A percentile compares a stretch with the other conserved stretches of the same genome.
Evolutionary conservation across 2,888 invertebrate genomes (phyloP).

Genomic region (Thera obeliscata): DNA sequence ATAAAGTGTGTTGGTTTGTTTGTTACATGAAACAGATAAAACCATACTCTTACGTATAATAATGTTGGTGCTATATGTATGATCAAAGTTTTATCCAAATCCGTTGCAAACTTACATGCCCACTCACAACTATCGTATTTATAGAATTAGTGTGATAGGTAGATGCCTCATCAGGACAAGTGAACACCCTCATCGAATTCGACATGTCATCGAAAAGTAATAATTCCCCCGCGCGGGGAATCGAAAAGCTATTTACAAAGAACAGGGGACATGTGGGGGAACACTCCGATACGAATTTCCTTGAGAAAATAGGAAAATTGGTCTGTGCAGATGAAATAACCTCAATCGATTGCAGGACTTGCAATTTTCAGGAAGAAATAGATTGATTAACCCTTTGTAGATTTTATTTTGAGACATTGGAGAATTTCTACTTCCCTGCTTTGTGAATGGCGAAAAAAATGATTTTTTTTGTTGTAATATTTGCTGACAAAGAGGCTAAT

Average conservation of each 20-base stretch:
- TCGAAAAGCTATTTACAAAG: slow-evolving; percentile 78
- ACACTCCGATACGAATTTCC: slow-evolving; percentile 49
- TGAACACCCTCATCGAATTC: slow-evolving; percentile 69
- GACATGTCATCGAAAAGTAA: slow-evolving; percentile 82
- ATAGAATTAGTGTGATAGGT: slow-evolving; percentile 2
- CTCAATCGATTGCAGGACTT: slow-evolving; percentile 36
- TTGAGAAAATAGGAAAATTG: slow-evolving; percentile 62
- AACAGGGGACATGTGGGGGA: slow-evolving; percentile 56
- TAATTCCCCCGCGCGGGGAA: slow-evolving; percentile 69
- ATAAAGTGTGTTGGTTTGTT: no score
- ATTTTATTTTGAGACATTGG: background rate
- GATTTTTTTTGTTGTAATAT: background rate
- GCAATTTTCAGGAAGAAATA: background rate
- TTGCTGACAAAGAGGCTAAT: background rate
- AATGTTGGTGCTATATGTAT: no score
- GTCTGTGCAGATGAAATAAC: slow-evolving; percentile 55
- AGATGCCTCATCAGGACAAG: slow-evolving; percentile 57
- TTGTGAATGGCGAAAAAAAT: no score
- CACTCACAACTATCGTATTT: no score
- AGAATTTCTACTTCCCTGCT: no score
- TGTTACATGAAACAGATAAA: no score
- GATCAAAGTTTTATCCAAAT: no score
- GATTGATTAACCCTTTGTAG: background rate
- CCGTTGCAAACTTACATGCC: no score
- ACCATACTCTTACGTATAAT: no score